Base-by-base conservation (phyloP, 2,888 invertebrate species). In the Ichneumoninae sp. region DNA sequence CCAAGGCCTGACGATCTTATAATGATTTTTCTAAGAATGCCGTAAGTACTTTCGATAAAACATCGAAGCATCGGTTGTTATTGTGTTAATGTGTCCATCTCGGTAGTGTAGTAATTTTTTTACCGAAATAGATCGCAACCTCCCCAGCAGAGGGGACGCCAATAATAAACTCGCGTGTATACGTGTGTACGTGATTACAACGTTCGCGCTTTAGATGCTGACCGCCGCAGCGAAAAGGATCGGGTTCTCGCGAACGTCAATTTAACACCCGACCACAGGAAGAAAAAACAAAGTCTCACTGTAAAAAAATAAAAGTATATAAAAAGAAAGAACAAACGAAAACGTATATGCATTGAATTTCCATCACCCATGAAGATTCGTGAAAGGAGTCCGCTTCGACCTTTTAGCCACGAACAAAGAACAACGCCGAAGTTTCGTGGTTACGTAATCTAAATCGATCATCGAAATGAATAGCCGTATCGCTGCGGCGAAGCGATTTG, bases 81-180 rank as follows among this genome's bases (percentile, higher is more conserved):
- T 47, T 69, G 66, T 36, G 71, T 36, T 16, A 7, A 8, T 36
- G 63, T 47, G 63, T 79, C 63, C 71, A 63, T 74, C 36, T 8
- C 26, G 10, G 40, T 40, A 70, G 36, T 63, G 54, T 40, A 81
- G 40, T 26, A 50, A 68, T 57, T 73, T 81, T 69, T 60, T 44
- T 8, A 81, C 79, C 13, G 69, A 85, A 87, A 88, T 88, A 88
- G 87, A 83, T 75, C 40, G 47, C 60, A 63, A 82, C 71, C 63
- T 76, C 22, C 70, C 65, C 73, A 66, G 79, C 83, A 26, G 71
- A 66, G 86, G 74, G 78, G 47, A 65, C 79, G 81, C 87, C 86
- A 87, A 86, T 87, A 87, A 88, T 87, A 87, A 87, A 87, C 83
- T 54, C 50, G 16, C 44, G 22, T 57, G 22, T 66, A 36, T 66